Evolutionary conservation across 2,888 invertebrate species (phyloP).

Genomic region (Drosophila seclusa): DNA sequence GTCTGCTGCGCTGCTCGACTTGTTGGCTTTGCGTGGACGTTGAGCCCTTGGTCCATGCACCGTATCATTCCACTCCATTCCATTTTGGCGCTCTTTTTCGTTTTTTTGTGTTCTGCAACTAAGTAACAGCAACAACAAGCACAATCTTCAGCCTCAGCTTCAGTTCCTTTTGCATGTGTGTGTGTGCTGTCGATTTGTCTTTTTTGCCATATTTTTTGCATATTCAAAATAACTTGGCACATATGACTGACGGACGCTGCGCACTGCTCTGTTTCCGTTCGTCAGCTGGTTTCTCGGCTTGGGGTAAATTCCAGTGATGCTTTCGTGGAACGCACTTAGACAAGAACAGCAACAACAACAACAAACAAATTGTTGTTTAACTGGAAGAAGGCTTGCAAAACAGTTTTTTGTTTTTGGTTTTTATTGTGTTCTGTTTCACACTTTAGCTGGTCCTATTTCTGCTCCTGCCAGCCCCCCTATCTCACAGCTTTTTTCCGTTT

Average conservation of each 20-base stretch:
- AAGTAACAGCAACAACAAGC: constrained; percentile 65
- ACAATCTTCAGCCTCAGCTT: constrained; percentile 61
- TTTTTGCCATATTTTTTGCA: constrained; percentile 74
- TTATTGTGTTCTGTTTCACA: constrained; percentile 55
- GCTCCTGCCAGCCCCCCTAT: background rate
- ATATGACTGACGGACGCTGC: constrained; percentile 72
- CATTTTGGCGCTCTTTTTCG: constrained; percentile 25
- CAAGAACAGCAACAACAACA: constrained; percentile 46
- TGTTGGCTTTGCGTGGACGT: constrained; percentile 70
- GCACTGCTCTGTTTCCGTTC: constrained; percentile 63
- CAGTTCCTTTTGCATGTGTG: constrained; percentile 23
- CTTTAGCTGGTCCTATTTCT: constrained; percentile 57
- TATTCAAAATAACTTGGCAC: constrained; percentile 77
- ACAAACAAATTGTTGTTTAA: constrained; percentile 72
- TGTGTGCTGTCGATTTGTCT: constrained; percentile 28
- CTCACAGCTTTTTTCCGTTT: constrained; percentile 26
- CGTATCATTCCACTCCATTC: constrained; percentile 31
- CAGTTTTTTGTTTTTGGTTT: background rate
- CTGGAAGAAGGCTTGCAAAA: constrained; percentile 69
- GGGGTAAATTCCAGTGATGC: constrained; percentile 71
- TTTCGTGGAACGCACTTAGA: constrained; percentile 69
- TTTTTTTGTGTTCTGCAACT: constrained; percentile 69
- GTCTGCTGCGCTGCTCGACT: constrained; percentile 61
- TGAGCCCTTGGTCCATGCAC: constrained; percentile 64
- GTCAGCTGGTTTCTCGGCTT: constrained; percentile 71